phyloP scores from a whole-genome alignment of 2,113 vertebrate genomes.

The Puffinus mauretanicus region DNA sequence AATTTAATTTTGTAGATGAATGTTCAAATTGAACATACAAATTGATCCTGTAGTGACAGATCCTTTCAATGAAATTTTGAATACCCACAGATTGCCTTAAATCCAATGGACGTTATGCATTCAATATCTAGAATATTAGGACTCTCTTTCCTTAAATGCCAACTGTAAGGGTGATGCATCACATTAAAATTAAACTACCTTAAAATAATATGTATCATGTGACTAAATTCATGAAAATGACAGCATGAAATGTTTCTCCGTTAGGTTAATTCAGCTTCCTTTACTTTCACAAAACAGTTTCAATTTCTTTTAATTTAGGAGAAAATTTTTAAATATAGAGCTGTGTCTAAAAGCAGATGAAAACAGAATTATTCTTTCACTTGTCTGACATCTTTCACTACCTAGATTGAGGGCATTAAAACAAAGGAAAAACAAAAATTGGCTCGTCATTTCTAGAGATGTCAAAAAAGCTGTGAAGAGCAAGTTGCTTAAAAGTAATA shows the following conservation, averaged over 20 bases:
- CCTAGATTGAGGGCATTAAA: background rate
- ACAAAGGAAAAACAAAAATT: background rate
- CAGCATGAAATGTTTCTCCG: background rate
- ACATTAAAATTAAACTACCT: background rate
- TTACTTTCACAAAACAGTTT: background rate
- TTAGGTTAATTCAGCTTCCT: background rate
- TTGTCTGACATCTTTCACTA: background rate
- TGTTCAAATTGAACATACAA: background rate
- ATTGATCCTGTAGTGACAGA: background rate
- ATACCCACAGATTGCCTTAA: background rate
- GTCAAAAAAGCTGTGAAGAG: background rate
- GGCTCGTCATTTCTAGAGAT: background rate
- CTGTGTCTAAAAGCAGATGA: background rate
- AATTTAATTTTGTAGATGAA: background rate
- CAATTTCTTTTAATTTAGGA: background rate
- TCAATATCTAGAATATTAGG: background rate
- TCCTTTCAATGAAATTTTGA: background rate
- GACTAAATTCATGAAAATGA: background rate
- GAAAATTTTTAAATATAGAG: background rate
- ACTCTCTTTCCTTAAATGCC: background rate
- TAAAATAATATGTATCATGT: background rate
- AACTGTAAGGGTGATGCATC: background rate
- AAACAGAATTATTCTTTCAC: background rate
- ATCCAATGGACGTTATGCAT: background rate
- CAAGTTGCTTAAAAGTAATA: background rate